These are phyloP conservation scores for Onychomys torridus DNA, from an alignment of 2,797 vertebrate genomes.

Conservation along the genomic window DNA sequence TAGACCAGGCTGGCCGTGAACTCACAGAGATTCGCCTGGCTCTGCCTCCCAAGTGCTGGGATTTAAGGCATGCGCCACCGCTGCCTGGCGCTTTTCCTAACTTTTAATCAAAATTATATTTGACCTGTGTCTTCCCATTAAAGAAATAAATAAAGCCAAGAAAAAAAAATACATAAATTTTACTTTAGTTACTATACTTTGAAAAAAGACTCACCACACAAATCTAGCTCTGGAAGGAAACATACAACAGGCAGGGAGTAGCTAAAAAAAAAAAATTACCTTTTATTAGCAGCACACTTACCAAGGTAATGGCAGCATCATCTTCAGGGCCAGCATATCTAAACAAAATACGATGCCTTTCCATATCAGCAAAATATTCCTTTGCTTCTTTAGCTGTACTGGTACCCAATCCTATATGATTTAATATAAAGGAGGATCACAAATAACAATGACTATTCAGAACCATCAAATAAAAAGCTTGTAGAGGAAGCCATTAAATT, in stretches of 20 bases:
- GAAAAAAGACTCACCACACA: conserved; percentile 22
- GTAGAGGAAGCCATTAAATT: neutral
- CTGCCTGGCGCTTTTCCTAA: neutral
- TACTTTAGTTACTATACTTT: conserved; percentile 26
- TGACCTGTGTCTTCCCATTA: conserved; percentile 42
- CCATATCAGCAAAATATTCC: conserved; percentile 99
- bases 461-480: conserved; percentile 17
- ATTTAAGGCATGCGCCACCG: too few relatives aligned
- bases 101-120: conserved; percentile 39
- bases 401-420: conserved; percentile 95
- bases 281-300: conserved; percentile 83
- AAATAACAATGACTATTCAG: conserved; percentile 30
- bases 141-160: conserved; percentile 36
- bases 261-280: neutral
- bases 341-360: conserved; percentile 96
- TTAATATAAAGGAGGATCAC: conserved; percentile 62
- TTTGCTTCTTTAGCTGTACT: conserved; percentile 99
- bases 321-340: conserved; percentile 96
- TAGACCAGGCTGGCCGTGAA: too few relatives aligned
- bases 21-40: too few relatives aligned
- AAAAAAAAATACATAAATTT: conserved; percentile 46
- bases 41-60: too few relatives aligned
- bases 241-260: neutral
- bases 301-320: conserved; percentile 98
- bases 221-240: conserved; percentile 24